These are phyloP conservation scores for Meghimatium bilineatum DNA, from an alignment of 2,888 invertebrate species.

Conservation along the genomic window DNA sequence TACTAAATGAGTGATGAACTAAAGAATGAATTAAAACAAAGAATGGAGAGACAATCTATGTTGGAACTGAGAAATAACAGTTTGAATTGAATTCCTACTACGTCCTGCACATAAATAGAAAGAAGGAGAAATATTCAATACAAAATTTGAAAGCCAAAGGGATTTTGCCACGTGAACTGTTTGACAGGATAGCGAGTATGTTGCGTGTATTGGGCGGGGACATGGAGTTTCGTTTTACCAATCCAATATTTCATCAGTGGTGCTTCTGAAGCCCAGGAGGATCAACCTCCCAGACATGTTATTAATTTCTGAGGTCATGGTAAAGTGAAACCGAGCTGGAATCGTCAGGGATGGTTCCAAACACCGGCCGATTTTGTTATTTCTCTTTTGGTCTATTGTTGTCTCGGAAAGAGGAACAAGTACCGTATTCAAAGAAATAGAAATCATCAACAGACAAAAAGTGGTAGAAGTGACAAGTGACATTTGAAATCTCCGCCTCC, in stretches of 20 bases:
- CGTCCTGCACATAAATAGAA: not conserved
- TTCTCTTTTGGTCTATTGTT: conserved; percentile 2
- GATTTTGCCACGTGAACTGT: conserved; percentile 31
- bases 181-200: conserved; percentile 35
- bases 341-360: conserved; percentile 9
- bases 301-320: conserved; percentile 44
- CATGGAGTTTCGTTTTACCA: conserved; percentile 37
- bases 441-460: not conserved
- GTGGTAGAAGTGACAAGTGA: conserved; percentile 38
- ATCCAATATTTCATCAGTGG: conserved; percentile 45
- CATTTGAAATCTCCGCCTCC: conserved; percentile 33
- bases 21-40: no score
- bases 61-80: no score
- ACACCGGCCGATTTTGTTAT: conserved; percentile 25
- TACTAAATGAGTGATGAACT: no score
- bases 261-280: conserved; percentile 31
- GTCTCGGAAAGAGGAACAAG: not conserved
- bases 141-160: not conserved
- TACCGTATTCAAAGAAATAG: not conserved
- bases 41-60: no score
- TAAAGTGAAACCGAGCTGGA: conserved; percentile 26
- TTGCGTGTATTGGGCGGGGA: conserved; percentile 34
- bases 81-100: no score
- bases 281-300: conserved; percentile 38
- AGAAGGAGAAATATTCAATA: not conserved